phyloP scores from a whole-genome alignment of 2,113 vertebrate genomes.

The human (Homo sapiens) region GRCh38 chr2:5966001-5966500 shows the following conservation, averaged over 20 bases:
- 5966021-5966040: no score
- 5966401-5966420: background rate
- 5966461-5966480: background rate
- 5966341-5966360: background rate
- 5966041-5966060: no score
- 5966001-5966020: no score
- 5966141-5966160: no score
- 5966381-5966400: background rate
- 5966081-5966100: no score
- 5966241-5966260: background rate
- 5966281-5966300: background rate
- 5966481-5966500: background rate
- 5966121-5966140: no score
- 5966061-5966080: no score
- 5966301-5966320: background rate
- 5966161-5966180: no score
- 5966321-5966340: background rate
- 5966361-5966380: no score
- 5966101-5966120: no score
- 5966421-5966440: background rate
- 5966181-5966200: fast-evolving
- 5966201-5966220: background rate
- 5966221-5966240: background rate
- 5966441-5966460: background rate
- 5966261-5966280: background rate